These are phyloP conservation scores for Dorcus parallelipipedus DNA, from an alignment of 2,888 invertebrate genomes.

Conservation along the genomic window DNA sequence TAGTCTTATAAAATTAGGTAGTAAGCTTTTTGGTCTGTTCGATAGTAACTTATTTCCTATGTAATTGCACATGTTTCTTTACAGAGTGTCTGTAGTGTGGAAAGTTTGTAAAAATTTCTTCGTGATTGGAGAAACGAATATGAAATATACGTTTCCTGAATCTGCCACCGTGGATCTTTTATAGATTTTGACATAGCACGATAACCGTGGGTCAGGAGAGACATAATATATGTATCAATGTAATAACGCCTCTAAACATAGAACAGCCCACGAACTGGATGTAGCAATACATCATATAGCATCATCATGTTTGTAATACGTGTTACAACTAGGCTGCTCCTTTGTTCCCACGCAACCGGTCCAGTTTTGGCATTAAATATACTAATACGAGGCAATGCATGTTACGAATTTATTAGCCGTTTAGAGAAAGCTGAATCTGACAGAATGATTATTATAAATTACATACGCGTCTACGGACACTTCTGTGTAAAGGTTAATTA, in stretches of 20 bases:
- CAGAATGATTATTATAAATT: constrained; percentile 2
- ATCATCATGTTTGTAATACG: constrained; percentile 32
- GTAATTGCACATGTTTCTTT: background rate
- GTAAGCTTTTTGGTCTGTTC: background rate
- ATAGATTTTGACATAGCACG: constrained; percentile 31
- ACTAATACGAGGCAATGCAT: background rate
- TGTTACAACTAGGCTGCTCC: constrained; percentile 26
- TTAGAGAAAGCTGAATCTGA: background rate
- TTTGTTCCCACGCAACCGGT: constrained; percentile 11
- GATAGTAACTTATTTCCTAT: background rate
- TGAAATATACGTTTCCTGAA: constrained; percentile 30
- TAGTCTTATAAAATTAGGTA: background rate
- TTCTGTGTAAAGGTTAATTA: constrained; percentile 3
- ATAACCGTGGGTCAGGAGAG: constrained; percentile 32
- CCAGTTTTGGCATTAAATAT: constrained; percentile 9
- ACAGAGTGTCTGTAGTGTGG: background rate
- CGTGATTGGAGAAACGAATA: constrained; percentile 18
- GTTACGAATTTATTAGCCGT: background rate
- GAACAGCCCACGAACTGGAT: constrained; percentile 31
- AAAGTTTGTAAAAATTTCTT: constrained; percentile 2
- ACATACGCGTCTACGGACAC: background rate
- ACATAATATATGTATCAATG: constrained; percentile 36
- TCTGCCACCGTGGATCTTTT: constrained; percentile 20
- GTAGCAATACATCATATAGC: constrained; percentile 31
- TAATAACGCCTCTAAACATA: constrained; percentile 34